A percentile compares a stretch with the other conserved stretches of the same genome.
These are phyloP conservation scores for Amiota minor DNA, from an alignment of 2,888 invertebrate species.

Conservation along the genomic window DNA sequence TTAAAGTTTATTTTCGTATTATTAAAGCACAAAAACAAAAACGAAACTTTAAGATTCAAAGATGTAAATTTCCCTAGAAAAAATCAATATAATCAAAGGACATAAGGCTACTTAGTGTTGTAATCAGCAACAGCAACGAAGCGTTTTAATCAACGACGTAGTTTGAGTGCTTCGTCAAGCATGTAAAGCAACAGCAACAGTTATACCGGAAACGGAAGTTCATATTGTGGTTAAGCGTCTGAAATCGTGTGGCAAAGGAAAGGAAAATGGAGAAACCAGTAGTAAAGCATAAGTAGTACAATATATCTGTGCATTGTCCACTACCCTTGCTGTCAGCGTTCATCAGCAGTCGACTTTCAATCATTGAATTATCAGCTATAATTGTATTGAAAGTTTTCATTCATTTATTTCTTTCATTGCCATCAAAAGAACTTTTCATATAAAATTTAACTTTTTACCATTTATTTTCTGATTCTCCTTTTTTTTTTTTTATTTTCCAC, in stretches of 20 bases:
- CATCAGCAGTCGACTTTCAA: constrained; percentile 50
- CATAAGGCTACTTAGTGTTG: neutral
- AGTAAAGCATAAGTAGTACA: neutral
- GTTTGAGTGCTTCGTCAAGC: constrained; percentile 20
- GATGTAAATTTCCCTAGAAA: no score
- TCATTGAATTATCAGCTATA: constrained; percentile 62
- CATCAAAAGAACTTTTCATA: neutral
- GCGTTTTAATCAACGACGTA: constrained; percentile 8
- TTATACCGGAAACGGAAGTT: constrained; percentile 24
- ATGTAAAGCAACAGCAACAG: constrained; percentile 19
- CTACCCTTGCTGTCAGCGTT: neutral
- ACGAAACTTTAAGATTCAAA: no score
- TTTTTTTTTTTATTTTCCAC: no score
- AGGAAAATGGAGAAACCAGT: neutral
- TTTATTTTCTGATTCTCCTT: no score
- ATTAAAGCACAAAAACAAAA: no score
- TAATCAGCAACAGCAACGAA: neutral
- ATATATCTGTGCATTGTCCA: neutral
- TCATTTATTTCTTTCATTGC: neutral
- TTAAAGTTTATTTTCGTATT: no score
- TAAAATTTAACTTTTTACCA: neutral
- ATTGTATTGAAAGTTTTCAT: constrained; percentile 49
- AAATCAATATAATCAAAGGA: no score
- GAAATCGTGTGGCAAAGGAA: constrained; percentile 30
- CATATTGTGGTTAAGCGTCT: neutral